Evolutionary conservation across 1,140 invertebrate genomes (phyloP).

Genomic region (Neuroterus valhalla): DNA sequence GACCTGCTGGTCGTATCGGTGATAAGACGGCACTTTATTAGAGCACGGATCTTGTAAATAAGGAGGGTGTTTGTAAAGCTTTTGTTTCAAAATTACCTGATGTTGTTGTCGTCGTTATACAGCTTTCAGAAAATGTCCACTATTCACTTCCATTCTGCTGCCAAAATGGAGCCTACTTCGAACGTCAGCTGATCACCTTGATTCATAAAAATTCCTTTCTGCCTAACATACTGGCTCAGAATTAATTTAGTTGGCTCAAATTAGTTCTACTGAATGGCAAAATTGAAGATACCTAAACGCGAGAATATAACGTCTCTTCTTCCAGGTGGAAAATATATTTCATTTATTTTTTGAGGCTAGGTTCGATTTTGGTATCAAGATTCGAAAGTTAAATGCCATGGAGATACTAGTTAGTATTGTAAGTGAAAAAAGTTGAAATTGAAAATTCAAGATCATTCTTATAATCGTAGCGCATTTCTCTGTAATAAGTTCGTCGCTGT

Average conservation of each 20-base stretch:
- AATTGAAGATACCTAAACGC: conserved; percentile 32
- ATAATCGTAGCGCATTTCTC: conserved; percentile 2
- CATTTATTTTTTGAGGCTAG: conserved; percentile 44
- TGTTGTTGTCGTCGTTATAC: conserved; percentile 41
- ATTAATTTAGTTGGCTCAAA: conserved; percentile 39
- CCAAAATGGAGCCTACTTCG: conserved; percentile 8
- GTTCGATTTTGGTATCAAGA: background rate
- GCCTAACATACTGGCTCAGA: conserved; percentile 38
- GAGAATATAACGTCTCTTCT: conserved; percentile 38
- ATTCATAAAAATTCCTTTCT: conserved; percentile 18
- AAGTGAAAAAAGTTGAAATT: conserved; percentile 13
- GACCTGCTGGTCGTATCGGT: conserved; percentile 5
- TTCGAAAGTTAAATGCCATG: background rate
- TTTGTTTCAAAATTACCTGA: conserved; percentile 48
- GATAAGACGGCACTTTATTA: conserved; percentile 27
- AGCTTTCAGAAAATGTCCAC: conserved; percentile 8
- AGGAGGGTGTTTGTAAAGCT: conserved; percentile 47
- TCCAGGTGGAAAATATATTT: conserved; percentile 42
- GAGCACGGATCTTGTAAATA: conserved; percentile 59
- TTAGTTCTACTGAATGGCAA: conserved; percentile 26
- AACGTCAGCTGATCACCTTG: background rate
- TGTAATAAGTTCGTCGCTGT: conserved; percentile 21
- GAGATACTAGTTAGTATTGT: conserved; percentile 7
- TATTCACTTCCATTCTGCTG: background rate
- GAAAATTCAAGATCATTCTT: conserved; percentile 7